Evolutionary conservation across 1,140 invertebrate species (phyloP).

Genomic region (Trichogramma pretiosum): DNA sequence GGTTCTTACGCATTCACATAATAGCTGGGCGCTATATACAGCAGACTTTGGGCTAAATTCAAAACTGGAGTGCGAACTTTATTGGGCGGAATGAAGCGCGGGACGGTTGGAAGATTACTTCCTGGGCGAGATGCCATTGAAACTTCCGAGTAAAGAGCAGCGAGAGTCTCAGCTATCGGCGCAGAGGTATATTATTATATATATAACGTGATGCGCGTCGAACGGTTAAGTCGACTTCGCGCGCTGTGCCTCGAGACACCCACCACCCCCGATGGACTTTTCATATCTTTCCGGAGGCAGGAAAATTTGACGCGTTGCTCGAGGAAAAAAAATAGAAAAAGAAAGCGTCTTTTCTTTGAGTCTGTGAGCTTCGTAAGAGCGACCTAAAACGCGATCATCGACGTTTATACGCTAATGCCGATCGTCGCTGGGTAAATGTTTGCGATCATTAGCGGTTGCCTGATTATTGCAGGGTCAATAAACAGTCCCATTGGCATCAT

Average conservation of each 20-base stretch:
- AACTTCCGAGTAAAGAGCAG: conserved; percentile 21
- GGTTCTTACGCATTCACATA: too few species aligned
- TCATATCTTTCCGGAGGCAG: background rate
- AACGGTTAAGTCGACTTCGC: background rate
- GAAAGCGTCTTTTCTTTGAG: too few species aligned
- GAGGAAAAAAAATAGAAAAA: background rate
- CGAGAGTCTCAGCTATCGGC: background rate
- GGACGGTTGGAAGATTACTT: conserved; percentile 31
- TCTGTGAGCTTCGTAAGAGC: too few species aligned
- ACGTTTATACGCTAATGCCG: too few species aligned
- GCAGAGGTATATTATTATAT: background rate
- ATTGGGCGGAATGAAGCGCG: conserved; percentile 23
- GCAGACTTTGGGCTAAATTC: too few species aligned
- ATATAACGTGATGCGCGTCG: background rate
- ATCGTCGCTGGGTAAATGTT: too few species aligned
- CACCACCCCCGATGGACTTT: background rate
- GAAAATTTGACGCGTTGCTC: background rate
- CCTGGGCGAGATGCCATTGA: conserved; percentile 27
- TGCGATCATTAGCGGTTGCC: too few species aligned
- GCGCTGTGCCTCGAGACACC: background rate
- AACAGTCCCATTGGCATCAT: too few species aligned
- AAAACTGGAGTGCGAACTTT: conserved; percentile 36
- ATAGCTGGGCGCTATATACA: too few species aligned
- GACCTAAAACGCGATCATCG: too few species aligned
- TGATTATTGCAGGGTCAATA: too few species aligned